phyloP scores from a whole-genome alignment of 2,888 invertebrate genomes.

The Drosophila anceps region DNA sequence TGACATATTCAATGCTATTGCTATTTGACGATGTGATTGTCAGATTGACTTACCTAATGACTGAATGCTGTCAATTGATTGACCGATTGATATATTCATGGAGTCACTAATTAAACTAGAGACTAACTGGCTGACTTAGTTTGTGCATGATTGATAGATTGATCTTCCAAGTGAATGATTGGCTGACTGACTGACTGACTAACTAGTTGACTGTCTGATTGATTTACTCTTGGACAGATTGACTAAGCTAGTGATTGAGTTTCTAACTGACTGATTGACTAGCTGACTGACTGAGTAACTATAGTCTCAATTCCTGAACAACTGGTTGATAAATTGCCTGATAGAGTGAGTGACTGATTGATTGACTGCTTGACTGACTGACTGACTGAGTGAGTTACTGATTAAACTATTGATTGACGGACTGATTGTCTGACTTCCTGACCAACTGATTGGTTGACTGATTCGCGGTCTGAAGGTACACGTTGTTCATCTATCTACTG shows the following conservation, averaged over 20 bases:
- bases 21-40: too few relatives aligned
- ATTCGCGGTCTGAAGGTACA: neutral
- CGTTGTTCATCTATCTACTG: neutral
- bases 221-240: neutral
- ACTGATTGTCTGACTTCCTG: neutral
- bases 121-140: neutral
- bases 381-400: neutral
- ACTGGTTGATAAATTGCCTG: neutral
- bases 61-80: neutral
- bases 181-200: neutral
- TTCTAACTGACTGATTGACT: neutral
- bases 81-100: neutral
- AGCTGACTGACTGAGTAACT: neutral
- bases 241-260: neutral
- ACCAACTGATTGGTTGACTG: neutral
- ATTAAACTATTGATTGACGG: neutral
- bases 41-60: too few relatives aligned
- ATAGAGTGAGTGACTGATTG: neutral
- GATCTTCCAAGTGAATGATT: too few relatives aligned
- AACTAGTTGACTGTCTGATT: neutral
- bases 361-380: neutral
- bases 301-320: too few relatives aligned
- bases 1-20: too few relatives aligned
- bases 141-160: neutral
- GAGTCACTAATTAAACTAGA: neutral